Percentiles rank a stretch among this genome's conserved stretches.
phyloP scores from a whole-genome alignment of 2,888 invertebrate genomes.

The Hemaris fuciformis region DNA sequence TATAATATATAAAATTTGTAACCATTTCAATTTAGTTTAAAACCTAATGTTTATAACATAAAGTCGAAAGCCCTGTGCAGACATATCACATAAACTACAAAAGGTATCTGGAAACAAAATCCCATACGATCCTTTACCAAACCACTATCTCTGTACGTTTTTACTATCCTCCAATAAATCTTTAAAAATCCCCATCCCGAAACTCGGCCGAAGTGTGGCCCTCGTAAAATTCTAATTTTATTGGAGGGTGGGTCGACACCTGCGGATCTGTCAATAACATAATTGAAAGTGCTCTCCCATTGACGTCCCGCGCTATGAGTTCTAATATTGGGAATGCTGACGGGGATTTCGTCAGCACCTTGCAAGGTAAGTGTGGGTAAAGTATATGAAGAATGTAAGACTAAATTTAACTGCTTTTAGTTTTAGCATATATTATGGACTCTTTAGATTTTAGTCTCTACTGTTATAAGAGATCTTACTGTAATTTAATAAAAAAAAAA shows the following conservation, averaged over 20 bases:
- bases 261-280: slow-evolving; percentile 9
- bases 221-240: slow-evolving; percentile 9
- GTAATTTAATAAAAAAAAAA: no score
- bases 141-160: neutral
- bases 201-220: neutral
- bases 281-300: slow-evolving; percentile 5
- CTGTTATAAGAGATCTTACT: no score
- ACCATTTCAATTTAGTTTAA: neutral
- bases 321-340: neutral
- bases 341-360: neutral
- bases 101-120: neutral
- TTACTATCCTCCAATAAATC: neutral
- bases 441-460: no score
- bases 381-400: no score
- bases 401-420: no score
- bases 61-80: neutral
- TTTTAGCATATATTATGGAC: no score
- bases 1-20: no score
- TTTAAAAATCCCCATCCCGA: slow-evolving; percentile 3
- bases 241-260: neutral
- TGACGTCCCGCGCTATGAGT: neutral
- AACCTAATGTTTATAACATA: neutral
- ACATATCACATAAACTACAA: neutral
- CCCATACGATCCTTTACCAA: neutral
- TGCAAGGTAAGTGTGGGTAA: no score